Percentiles rank a stretch among this genome's conserved stretches.
phyloP scores from a whole-genome alignment of 2,888 invertebrate species.

The Machimus rusticus region DNA sequence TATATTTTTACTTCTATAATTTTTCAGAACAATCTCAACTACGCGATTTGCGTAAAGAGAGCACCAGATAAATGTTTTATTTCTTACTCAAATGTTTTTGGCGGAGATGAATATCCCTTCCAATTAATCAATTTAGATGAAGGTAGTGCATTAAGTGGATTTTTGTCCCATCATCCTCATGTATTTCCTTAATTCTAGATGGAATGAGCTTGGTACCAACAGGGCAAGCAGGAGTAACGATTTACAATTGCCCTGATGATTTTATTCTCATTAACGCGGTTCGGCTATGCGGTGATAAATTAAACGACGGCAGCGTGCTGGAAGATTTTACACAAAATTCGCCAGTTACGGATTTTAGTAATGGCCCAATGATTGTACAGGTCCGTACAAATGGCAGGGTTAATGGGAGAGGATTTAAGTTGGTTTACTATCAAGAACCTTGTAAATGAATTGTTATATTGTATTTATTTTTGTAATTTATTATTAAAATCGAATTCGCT shows the following conservation, averaged over 20 bases:
- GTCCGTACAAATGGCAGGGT: conserved; percentile 72
- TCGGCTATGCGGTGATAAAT: conserved; percentile 75
- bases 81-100: conserved; percentile 66
- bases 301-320: conserved; percentile 73
- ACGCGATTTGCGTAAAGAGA: conserved; percentile 75
- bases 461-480: conserved; percentile 8
- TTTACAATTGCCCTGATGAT: conserved; percentile 78
- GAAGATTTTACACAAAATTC: conserved; percentile 72
- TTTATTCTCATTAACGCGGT: conserved; percentile 75
- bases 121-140: conserved; percentile 73
- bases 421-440: conserved; percentile 73
- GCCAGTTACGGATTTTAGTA: conserved; percentile 73
- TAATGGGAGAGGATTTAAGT: conserved; percentile 74
- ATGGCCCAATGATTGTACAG: conserved; percentile 75
- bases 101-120: conserved; percentile 67
- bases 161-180: background rate
- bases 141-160: conserved; percentile 60
- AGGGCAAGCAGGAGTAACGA: conserved; percentile 77
- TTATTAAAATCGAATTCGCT: background rate
- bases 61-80: conserved; percentile 71
- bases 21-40: conserved; percentile 77
- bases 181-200: conserved; percentile 60
- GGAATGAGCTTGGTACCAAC: conserved; percentile 70
- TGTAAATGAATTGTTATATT: conserved; percentile 62
- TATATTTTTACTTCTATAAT: background rate